These are phyloP conservation scores for Colinus virginianus DNA, from an alignment of 2,113 vertebrate species.

Conservation along the genomic window DNA sequence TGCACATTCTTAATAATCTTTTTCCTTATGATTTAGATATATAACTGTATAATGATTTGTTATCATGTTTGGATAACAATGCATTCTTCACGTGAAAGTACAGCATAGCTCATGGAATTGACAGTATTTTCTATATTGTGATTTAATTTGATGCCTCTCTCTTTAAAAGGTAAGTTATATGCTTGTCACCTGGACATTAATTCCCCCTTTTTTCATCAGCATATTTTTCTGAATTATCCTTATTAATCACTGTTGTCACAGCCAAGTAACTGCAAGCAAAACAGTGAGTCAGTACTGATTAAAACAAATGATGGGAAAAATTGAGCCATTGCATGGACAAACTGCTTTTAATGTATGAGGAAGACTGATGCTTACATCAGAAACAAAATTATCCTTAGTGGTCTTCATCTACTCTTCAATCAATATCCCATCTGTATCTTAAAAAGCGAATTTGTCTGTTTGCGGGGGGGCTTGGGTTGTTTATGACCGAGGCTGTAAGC, in stretches of 20 bases:
- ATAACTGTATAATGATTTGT: neutral
- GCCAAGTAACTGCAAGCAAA: slow-evolving; percentile 31
- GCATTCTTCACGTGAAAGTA: neutral
- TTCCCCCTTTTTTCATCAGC: neutral
- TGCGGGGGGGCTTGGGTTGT: neutral
- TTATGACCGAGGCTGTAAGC: neutral
- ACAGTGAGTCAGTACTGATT: slow-evolving; percentile 12
- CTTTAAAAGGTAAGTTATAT: neutral
- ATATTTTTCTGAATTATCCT: slow-evolving; percentile 1
- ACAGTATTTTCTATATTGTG: neutral
- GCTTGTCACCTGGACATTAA: neutral
- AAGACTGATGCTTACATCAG: neutral
- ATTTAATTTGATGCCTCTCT: neutral
- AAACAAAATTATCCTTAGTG: slow-evolving; percentile 31
- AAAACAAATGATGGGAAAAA: slow-evolving; percentile 43
- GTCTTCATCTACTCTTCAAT: slow-evolving; percentile 22
- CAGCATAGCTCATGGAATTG: neutral
- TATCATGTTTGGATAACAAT: neutral
- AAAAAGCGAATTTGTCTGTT: neutral
- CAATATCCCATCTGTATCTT: neutral
- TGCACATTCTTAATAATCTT: neutral
- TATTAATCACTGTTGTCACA: slow-evolving; percentile 42
- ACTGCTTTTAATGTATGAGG: neutral
- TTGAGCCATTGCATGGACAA: neutral
- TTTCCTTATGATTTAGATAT: neutral